A percentile compares a stretch with the other conserved stretches of the same genome.
phyloP scores from a whole-genome alignment of 2,797 vertebrate species.

The Brachyrhaphis roseni region DNA sequence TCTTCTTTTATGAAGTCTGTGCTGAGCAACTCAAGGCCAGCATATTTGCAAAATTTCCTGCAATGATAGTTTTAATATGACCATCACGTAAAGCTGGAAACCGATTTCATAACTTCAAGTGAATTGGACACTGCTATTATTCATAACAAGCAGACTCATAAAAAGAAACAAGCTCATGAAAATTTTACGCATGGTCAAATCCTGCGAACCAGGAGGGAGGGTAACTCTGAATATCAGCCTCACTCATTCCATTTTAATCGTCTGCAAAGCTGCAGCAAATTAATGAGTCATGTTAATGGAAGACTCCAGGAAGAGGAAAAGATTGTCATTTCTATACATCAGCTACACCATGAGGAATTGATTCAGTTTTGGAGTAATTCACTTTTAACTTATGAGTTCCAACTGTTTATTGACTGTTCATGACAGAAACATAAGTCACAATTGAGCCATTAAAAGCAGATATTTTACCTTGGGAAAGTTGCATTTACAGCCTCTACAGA shows the following conservation, averaged over 20 bases:
- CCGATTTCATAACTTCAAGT: constrained; percentile 40
- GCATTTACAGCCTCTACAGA: neutral
- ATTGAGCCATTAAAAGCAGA: neutral
- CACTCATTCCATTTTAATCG: constrained; percentile 45
- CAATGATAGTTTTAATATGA: constrained; percentile 66
- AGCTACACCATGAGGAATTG: constrained; percentile 14
- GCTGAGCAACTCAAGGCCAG: constrained; percentile 35
- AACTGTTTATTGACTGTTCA: neutral
- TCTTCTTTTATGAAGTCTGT: constrained; percentile 29
- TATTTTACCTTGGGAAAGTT: neutral
- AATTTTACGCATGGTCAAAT: constrained; percentile 55
- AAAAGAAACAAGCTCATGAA: constrained; percentile 60
- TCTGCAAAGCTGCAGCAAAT: constrained; percentile 53
- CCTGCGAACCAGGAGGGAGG: constrained; percentile 34
- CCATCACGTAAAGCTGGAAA: constrained; percentile 48
- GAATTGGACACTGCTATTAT: constrained; percentile 42
- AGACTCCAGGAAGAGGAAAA: constrained; percentile 23
- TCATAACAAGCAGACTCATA: constrained; percentile 43
- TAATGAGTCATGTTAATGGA: constrained; percentile 52
- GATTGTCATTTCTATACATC: constrained; percentile 38
- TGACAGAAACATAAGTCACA: neutral
- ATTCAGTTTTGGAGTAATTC: constrained; percentile 29
- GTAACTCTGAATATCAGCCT: constrained; percentile 20
- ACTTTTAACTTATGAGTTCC: neutral
- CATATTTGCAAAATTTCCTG: constrained; percentile 74